A percentile compares a stretch with the other conserved stretches of the same genome.
Conservation (phyloP, 2,113 vertebrate species). For the Macrotus californicus region DNA sequence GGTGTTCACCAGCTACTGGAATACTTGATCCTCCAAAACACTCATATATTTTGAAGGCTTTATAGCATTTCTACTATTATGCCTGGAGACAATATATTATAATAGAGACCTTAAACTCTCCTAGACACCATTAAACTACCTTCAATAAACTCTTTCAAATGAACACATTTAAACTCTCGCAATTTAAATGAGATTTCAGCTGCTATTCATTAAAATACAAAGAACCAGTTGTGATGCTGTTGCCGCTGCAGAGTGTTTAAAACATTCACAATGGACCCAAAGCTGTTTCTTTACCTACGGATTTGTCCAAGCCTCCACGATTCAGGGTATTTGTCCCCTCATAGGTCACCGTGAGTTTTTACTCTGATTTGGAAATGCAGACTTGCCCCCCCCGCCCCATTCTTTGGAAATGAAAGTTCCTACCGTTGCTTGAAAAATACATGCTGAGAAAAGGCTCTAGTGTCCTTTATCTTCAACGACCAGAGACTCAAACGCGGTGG, state of each 20-base stretch:
- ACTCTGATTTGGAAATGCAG: too few relatives aligned
- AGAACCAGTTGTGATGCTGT: background rate
- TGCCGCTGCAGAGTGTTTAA: background rate
- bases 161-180: background rate
- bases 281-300: background rate
- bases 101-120: background rate
- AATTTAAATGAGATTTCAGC: background rate
- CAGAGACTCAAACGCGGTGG: too few relatives aligned
- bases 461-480: too few relatives aligned
- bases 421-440: too few relatives aligned
- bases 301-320: background rate
- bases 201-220: background rate
- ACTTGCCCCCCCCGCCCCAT: accelerated
- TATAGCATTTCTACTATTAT: background rate
- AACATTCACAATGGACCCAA: background rate
- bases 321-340: too few relatives aligned
- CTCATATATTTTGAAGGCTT: background rate
- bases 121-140: background rate
- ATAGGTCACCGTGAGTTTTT: too few relatives aligned
- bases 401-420: too few relatives aligned
- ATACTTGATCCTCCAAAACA: background rate
- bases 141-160: background rate
- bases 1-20: background rate
- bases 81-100: background rate
- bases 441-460: too few relatives aligned